Evolutionary conservation across 2,797 vertebrate species (phyloP).

Genomic region (Takifugu ocellatus): DNA sequence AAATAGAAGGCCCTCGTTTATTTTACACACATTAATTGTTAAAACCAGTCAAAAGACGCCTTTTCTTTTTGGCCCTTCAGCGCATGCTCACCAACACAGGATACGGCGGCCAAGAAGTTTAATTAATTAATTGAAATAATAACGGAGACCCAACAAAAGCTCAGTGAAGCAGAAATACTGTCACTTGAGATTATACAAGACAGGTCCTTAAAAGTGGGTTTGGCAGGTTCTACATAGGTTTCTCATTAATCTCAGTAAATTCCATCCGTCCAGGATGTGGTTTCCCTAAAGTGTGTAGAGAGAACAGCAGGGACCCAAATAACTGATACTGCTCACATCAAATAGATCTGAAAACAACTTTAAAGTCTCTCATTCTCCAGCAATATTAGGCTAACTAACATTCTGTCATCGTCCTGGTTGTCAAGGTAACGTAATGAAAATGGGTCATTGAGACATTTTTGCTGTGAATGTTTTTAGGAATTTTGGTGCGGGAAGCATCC

Average conservation of each 20-base stretch:
- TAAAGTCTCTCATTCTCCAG: no score
- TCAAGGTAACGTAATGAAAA: no score
- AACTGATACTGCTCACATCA: no score
- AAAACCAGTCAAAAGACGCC: constrained; percentile 1
- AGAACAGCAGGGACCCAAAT: no score
- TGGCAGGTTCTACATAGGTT: constrained; percentile 33
- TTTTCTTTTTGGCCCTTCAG: background rate
- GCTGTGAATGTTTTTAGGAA: no score
- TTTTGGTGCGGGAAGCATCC: constrained; percentile 19
- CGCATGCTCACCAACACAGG: background rate
- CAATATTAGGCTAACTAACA: no score
- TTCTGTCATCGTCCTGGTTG: no score
- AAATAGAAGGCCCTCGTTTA: constrained; percentile 2
- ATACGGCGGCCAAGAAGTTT: constrained; percentile 28
- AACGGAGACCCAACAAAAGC: constrained; percentile 40
- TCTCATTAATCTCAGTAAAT: constrained; percentile 24
- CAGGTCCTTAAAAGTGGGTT: constrained; percentile 33
- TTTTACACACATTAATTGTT: constrained; percentile 18
- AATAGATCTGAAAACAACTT: no score
- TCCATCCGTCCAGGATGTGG: constrained; percentile 8
- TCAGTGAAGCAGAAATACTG: constrained; percentile 41
- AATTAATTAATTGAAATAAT: constrained; percentile 32
- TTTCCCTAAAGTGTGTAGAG: background rate
- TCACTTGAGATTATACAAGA: constrained; percentile 42
- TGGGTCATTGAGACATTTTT: no score